A percentile compares a stretch with the other conserved stretches of the same genome.
These are phyloP conservation scores for Triplophysa rosa DNA, from an alignment of 2,113 vertebrate genomes.

Conservation along the genomic window DNA sequence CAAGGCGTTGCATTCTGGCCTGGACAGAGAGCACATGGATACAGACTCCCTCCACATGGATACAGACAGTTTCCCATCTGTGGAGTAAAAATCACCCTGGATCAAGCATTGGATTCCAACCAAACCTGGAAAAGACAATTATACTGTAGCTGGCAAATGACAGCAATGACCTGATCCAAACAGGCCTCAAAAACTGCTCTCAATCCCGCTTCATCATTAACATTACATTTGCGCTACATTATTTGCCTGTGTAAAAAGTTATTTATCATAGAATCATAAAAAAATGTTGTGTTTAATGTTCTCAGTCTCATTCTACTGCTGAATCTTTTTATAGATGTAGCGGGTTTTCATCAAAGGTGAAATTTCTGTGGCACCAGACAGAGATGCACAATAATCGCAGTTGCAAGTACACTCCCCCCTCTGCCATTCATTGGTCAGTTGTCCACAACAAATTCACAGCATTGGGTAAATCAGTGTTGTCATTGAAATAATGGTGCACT, in stretches of 20 bases:
- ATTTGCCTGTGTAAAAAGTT: not conserved
- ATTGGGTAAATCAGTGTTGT: not conserved
- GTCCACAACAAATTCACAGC: not conserved
- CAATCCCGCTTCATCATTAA: not conserved
- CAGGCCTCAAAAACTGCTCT: not conserved
- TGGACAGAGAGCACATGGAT: not conserved
- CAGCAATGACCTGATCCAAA: not conserved
- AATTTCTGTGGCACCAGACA: not conserved
- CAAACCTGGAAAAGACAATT: not conserved
- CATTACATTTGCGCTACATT: not conserved
- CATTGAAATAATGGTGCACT: not conserved
- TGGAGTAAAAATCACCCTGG: not conserved
- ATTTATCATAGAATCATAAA: not conserved
- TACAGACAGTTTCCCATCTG: not conserved
- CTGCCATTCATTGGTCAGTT: not conserved
- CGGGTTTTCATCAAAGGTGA: not conserved
- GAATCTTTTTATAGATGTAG: slow-evolving; percentile 3
- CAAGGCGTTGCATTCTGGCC: not conserved
- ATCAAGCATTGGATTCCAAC: not conserved
- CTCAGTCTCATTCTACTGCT: not conserved
- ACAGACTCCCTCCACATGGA: too few relatives aligned
- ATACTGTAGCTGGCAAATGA: not conserved
- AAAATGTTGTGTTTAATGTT: not conserved
- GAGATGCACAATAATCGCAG: not conserved
- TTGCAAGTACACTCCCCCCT: not conserved